These are phyloP conservation scores for Callitettix versicolor DNA, from an alignment of 1,140 invertebrate species.

Conservation along the genomic window DNA sequence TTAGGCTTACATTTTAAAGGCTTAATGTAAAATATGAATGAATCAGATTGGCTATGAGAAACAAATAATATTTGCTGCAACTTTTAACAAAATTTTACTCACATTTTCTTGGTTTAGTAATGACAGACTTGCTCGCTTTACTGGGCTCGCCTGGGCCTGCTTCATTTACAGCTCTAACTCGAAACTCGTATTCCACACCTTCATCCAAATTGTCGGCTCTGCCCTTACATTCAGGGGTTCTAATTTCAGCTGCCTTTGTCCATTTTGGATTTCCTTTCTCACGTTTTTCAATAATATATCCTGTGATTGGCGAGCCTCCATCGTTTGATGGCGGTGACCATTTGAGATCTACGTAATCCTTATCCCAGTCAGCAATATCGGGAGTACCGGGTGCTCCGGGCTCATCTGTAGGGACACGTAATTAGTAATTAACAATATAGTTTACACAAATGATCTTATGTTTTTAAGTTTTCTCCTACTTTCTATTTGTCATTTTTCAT, in stretches of 20 bases:
- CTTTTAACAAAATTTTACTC: too few species aligned
- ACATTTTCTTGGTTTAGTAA: slow-evolving; percentile 79
- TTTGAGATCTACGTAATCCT: slow-evolving; percentile 83
- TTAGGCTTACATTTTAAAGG: too few species aligned
- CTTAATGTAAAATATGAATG: too few species aligned
- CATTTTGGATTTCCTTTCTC: slow-evolving; percentile 79
- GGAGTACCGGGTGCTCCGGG: slow-evolving; percentile 83
- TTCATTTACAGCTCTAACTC: slow-evolving; percentile 70
- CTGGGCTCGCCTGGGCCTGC: slow-evolving; percentile 71
- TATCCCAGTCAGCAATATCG: slow-evolving; percentile 87
- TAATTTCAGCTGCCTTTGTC: slow-evolving; percentile 72
- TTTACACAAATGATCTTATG: too few species aligned
- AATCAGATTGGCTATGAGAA: too few species aligned
- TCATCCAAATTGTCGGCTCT: slow-evolving; percentile 71
- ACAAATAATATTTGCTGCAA: too few species aligned
- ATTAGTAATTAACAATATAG: neutral
- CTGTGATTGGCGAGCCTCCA: slow-evolving; percentile 85
- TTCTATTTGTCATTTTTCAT: too few species aligned
- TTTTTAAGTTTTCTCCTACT: too few species aligned
- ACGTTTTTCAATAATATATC: slow-evolving; percentile 88
- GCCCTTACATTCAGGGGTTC: slow-evolving; percentile 66
- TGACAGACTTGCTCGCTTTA: slow-evolving; percentile 57
- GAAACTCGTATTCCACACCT: slow-evolving; percentile 78
- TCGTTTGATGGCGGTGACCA: slow-evolving; percentile 83
- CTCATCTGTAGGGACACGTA: slow-evolving; percentile 50